Evolutionary conservation across 30 jellyfish, hydroid and myxozoan genomes (phyloP).

Genomic region (Mastigias papua): DNA sequence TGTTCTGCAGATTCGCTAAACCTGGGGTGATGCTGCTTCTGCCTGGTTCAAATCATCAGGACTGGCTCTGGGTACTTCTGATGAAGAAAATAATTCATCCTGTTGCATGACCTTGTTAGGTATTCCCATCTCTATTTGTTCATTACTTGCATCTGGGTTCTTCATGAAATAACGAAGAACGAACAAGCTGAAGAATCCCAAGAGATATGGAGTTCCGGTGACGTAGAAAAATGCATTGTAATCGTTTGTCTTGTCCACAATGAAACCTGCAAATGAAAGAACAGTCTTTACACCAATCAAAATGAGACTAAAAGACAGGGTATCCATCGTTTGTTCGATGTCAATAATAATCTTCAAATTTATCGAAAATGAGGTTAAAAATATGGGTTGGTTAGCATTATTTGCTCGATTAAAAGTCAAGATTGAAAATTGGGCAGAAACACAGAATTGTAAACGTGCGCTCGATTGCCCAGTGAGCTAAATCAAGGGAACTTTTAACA

Average conservation of each 20-base stretch:
- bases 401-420: too few species aligned
- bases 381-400: too few species aligned
- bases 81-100: too few species aligned
- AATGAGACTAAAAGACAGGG: background rate
- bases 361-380: too few species aligned
- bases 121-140: background rate
- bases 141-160: background rate
- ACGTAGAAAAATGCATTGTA: constrained; percentile 54
- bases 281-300: background rate
- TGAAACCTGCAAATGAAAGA: constrained; percentile 10
- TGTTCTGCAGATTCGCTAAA: too few species aligned
- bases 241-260: constrained; percentile 35
- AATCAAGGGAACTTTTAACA: too few species aligned
- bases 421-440: too few species aligned
- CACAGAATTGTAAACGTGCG: too few species aligned
- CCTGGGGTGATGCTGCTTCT: too few species aligned
- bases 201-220: constrained; percentile 35
- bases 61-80: too few species aligned
- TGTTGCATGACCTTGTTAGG: background rate
- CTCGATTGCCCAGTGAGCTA: too few species aligned
- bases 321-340: background rate
- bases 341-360: background rate
- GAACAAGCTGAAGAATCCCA: constrained; percentile 6
- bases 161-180: constrained; percentile 1
- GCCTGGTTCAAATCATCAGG: too few species aligned